Evolutionary conservation across 1,140 invertebrate species (phyloP).

Genomic region (Lordiphosa mommai): DNA sequence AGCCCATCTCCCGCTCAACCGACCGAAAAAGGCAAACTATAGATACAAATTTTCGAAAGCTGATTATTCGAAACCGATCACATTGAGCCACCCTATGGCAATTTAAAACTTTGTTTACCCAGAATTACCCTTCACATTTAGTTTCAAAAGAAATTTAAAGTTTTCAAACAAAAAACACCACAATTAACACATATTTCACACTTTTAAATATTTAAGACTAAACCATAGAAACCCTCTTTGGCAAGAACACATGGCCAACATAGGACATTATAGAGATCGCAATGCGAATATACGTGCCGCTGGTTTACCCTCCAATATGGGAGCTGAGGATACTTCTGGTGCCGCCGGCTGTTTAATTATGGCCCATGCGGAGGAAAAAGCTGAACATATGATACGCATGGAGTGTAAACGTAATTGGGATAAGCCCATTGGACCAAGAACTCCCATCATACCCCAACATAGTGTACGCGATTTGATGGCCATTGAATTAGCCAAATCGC

Average conservation of each 20-base stretch:
- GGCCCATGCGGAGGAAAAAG: slow-evolving; percentile 34
- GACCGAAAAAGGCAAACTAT: no score
- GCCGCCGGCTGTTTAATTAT: slow-evolving; percentile 17
- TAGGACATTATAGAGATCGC: slow-evolving; percentile 29
- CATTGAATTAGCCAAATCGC: slow-evolving; percentile 49
- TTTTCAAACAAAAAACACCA: neutral
- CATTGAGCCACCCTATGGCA: no score
- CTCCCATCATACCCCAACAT: slow-evolving; percentile 11
- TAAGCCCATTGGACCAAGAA: neutral
- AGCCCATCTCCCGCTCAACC: no score
- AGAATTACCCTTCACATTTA: no score
- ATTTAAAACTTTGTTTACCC: no score
- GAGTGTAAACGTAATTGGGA: slow-evolving; percentile 14
- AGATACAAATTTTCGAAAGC: no score
- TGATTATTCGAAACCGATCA: no score
- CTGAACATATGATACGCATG: slow-evolving; percentile 25
- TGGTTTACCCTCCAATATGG: slow-evolving; percentile 7
- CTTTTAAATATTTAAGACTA: no score
- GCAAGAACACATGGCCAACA: slow-evolving; percentile 24
- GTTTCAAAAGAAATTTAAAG: neutral
- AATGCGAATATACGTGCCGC: slow-evolving; percentile 33
- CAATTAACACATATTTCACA: no score
- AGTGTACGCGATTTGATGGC: slow-evolving; percentile 36
- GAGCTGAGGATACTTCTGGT: neutral
- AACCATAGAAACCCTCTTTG: no score